phyloP scores from a whole-genome alignment of 2,888 invertebrate species.

The Cinara cedri region DNA sequence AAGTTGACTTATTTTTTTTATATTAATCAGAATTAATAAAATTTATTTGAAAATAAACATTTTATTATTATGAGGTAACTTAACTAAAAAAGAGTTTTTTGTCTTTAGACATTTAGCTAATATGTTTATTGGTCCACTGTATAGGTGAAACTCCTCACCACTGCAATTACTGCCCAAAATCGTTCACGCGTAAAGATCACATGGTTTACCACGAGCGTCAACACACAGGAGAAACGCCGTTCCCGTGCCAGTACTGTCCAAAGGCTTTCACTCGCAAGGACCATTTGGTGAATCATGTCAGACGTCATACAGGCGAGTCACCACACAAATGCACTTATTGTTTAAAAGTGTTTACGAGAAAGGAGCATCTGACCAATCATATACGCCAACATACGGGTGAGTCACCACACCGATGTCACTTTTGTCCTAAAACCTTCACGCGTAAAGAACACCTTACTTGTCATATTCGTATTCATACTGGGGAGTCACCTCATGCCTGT shows the following conservation, averaged over 20 bases:
- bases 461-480: conserved; percentile 75
- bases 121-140: conserved; percentile 57
- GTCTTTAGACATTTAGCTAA: conserved; percentile 56
- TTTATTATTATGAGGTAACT: conserved; percentile 47
- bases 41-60: conserved; percentile 46
- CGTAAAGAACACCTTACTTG: conserved; percentile 86
- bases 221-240: conserved; percentile 78
- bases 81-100: conserved; percentile 49
- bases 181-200: conserved; percentile 85
- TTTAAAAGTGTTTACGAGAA: conserved; percentile 66
- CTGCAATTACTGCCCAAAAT: conserved; percentile 85
- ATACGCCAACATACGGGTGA: conserved; percentile 65
- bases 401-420: conserved; percentile 71
- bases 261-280: conserved; percentile 89
- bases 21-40: conserved; percentile 39
- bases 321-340: conserved; percentile 87
- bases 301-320: conserved; percentile 86
- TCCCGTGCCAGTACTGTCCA: conserved; percentile 74
- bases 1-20: conserved; percentile 38
- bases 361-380: conserved; percentile 62
- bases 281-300: conserved; percentile 86
- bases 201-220: conserved; percentile 84
- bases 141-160: conserved; percentile 64
- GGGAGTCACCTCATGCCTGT: conserved; percentile 72
- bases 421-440: conserved; percentile 85